Conservation (phyloP, 2,797 vertebrate genomes). For the Sternarchorhynchus goeldii region DNA sequence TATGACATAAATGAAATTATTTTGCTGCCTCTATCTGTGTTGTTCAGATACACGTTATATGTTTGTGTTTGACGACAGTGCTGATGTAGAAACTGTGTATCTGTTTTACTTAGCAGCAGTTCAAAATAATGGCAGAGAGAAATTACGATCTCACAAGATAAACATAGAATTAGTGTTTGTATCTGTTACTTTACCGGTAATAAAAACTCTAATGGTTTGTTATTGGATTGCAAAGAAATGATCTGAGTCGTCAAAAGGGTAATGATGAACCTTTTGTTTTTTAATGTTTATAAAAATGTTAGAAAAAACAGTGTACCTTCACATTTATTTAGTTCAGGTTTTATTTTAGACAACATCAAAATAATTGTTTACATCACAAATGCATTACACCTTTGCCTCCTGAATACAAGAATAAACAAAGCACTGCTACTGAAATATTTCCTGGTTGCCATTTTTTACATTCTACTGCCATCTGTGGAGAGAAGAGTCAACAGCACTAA, state of each 20-base stretch:
- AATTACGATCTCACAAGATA: not conserved
- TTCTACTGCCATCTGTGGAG: slow-evolving; percentile 59
- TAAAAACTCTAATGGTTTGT: not conserved
- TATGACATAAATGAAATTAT: not conserved
- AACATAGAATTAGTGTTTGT: not conserved
- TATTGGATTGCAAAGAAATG: not conserved
- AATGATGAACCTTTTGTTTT: not conserved
- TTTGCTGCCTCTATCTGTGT: not conserved
- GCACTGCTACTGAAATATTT: not conserved
- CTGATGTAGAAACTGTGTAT: not conserved
- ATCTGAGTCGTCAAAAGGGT: not conserved
- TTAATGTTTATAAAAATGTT: not conserved
- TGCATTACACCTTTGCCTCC: slow-evolving; percentile 15
- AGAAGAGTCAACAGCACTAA: not conserved
- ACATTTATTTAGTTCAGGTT: slow-evolving; percentile 14
- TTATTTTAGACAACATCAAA: not conserved
- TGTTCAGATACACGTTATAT: not conserved
- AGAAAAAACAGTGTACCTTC: not conserved
- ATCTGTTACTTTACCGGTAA: not conserved
- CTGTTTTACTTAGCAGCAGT: not conserved
- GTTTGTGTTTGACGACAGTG: not conserved
- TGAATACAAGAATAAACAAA: slow-evolving; percentile 12
- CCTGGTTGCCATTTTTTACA: slow-evolving; percentile 37
- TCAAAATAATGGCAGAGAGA: not conserved
- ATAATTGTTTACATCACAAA: slow-evolving; percentile 9